These are phyloP conservation scores for Halcyon leucocephala DNA, from an alignment of 2,797 vertebrate species.

Conservation along the genomic window DNA sequence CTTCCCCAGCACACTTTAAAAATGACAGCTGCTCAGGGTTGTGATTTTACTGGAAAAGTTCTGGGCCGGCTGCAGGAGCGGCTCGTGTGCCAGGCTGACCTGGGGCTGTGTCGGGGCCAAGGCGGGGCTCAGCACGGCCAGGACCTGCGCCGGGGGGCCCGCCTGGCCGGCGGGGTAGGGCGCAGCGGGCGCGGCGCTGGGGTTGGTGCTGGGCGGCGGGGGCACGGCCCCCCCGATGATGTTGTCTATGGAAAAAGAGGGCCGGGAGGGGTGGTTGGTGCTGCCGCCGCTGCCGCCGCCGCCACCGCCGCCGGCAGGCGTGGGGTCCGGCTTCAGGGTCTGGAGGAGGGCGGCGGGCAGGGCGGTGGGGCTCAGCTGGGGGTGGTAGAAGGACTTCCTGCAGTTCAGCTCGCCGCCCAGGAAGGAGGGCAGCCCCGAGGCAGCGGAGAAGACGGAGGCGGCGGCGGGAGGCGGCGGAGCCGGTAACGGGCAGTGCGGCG, in stretches of 20 bases:
- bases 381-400: conserved; percentile 92
- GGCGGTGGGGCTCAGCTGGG: conserved; percentile 87
- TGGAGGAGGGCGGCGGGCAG: conserved; percentile 86
- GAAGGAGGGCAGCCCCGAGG: conserved; percentile 30
- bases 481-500: conserved; percentile 80
- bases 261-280: conserved; percentile 77
- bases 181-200: conserved; percentile 75
- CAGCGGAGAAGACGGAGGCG: conserved; percentile 74
- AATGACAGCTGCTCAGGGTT: conserved; percentile 91
- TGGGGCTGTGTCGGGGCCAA: conserved; percentile 90
- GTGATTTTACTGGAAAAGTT: conserved; percentile 90
- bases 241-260: conserved; percentile 97
- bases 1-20: conserved; percentile 75
- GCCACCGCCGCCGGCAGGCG: conserved; percentile 68
- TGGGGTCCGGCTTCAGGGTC: conserved; percentile 90
- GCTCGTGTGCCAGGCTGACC: conserved; percentile 90
- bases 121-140: conserved; percentile 92
- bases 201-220: conserved; percentile 65
- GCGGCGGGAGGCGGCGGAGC: conserved; percentile 70
- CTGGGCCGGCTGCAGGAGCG: conserved; percentile 83
- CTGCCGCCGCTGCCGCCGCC: conserved; percentile 12
- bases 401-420: conserved; percentile 38
- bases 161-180: conserved; percentile 80
- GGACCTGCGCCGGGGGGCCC: conserved; percentile 89
- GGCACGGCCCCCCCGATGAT: conserved; percentile 88